Percentiles rank a stretch among this genome's conserved stretches.
Evolutionary conservation across 2,797 vertebrate genomes (phyloP).

Genomic region (Heteromormyrus szaboi): DNA sequence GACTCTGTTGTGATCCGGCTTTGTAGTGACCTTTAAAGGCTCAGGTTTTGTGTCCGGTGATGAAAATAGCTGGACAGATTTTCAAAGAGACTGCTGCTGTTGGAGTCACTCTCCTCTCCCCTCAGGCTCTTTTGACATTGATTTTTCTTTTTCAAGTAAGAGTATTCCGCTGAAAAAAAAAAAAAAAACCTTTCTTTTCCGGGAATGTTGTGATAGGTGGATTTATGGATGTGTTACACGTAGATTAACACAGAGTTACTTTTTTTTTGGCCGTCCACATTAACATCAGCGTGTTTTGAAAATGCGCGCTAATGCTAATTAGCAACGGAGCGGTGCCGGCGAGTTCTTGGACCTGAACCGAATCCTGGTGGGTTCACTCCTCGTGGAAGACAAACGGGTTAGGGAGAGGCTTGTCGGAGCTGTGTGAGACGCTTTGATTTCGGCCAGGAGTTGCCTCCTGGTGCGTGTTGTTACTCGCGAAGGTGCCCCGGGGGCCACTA

Average conservation of each 20-base stretch:
- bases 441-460: not conserved
- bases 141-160: constrained; percentile 53
- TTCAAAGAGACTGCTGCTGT: constrained; percentile 58
- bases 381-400: not conserved
- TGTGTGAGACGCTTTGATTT: not conserved
- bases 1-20: constrained; percentile 55
- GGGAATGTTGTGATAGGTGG: constrained; percentile 50
- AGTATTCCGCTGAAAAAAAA: not conserved
- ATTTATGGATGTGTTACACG: constrained; percentile 41
- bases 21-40: constrained; percentile 61
- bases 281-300: constrained; percentile 23
- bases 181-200: constrained; percentile 13
- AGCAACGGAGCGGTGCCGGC: not conserved
- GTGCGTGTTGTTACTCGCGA: constrained; percentile 12
- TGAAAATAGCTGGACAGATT: constrained; percentile 61
- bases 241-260: constrained; percentile 27
- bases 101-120: constrained; percentile 56
- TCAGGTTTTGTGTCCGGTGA: constrained; percentile 32
- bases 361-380: not conserved
- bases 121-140: constrained; percentile 46
- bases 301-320: not conserved
- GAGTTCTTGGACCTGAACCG: not conserved
- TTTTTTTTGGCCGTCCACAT: constrained; percentile 26
- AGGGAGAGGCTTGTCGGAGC: not conserved
- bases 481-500: not conserved